Evolutionary conservation across 2,113 vertebrate genomes (phyloP).

Genomic region (Entosphenus tridentatus): DNA sequence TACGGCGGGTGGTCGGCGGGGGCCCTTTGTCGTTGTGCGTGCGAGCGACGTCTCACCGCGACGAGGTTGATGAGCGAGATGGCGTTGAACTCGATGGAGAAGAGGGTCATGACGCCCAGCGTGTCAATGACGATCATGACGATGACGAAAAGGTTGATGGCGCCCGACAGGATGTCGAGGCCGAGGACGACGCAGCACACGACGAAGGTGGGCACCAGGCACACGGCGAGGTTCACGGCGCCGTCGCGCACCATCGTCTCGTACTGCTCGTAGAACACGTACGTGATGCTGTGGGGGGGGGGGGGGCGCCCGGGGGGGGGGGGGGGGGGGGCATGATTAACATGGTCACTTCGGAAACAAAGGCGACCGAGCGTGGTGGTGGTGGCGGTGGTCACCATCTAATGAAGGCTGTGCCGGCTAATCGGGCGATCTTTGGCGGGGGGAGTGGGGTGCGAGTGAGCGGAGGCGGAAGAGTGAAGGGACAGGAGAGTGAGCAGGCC

Average conservation of each 20-base stretch:
- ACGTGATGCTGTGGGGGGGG: constrained; percentile 30
- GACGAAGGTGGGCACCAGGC: constrained; percentile 55
- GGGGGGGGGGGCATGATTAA: too few relatives aligned
- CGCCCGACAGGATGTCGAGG: constrained; percentile 48
- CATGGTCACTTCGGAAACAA: too few relatives aligned
- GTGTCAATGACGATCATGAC: constrained; percentile 69
- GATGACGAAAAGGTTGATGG: constrained; percentile 59
- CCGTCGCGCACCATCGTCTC: constrained; percentile 44
- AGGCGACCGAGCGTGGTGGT: too few relatives aligned
- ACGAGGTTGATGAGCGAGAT: constrained; percentile 82
- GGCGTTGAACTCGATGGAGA: constrained; percentile 54
- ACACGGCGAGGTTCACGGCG: constrained; percentile 37
- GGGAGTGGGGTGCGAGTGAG: too few relatives aligned
- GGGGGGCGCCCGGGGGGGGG: not conserved
- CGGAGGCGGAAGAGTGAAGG: too few relatives aligned
- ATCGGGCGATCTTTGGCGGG: too few relatives aligned
- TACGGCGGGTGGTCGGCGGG: too few relatives aligned
- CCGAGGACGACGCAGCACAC: constrained; percentile 74
- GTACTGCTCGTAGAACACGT: constrained; percentile 80
- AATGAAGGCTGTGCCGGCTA: too few relatives aligned
- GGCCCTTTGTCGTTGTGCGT: not conserved
- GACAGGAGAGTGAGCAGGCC: too few relatives aligned
- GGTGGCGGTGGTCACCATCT: too few relatives aligned
- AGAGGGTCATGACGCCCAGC: constrained; percentile 54
- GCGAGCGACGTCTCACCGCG: constrained; percentile 28